Evolutionary conservation across 2,888 invertebrate genomes (phyloP).

Genomic region (Syrphus vitripennis): DNA sequence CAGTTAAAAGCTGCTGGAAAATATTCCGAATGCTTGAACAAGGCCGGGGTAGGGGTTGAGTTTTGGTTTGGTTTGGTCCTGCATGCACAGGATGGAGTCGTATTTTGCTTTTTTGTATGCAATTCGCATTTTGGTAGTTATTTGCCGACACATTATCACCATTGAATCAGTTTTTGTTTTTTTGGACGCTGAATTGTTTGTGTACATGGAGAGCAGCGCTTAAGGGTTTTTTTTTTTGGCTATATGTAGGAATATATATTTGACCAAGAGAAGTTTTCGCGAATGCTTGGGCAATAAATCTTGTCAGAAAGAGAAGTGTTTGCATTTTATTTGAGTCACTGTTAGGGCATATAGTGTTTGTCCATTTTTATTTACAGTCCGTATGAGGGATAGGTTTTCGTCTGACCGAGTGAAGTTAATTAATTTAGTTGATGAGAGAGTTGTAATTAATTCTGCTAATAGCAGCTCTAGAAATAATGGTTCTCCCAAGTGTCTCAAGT

Average conservation of each 20-base stretch:
- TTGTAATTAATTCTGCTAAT: neutral
- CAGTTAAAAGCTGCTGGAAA: slow-evolving; percentile 2
- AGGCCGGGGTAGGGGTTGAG: neutral
- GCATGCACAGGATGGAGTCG: neutral
- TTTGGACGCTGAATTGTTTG: slow-evolving; percentile 64
- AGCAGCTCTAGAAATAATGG: too few species aligned
- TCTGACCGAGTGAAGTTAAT: neutral
- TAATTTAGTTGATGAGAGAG: neutral
- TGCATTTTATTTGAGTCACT: slow-evolving; percentile 48
- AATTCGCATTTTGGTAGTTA: slow-evolving; percentile 70
- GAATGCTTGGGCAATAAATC: slow-evolving; percentile 62
- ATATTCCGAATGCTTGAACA: slow-evolving; percentile 12
- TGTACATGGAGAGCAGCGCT: slow-evolving; percentile 57
- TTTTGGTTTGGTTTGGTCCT: too few species aligned
- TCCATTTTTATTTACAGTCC: neutral
- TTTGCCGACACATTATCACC: slow-evolving; percentile 71
- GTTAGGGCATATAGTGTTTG: neutral
- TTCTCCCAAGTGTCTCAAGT: too few species aligned
- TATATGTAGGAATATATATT: neutral
- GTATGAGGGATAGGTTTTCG: neutral
- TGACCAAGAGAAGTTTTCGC: slow-evolving; percentile 24
- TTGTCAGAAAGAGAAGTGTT: slow-evolving; percentile 48
- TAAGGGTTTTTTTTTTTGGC: slow-evolving; percentile 48
- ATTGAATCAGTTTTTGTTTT: slow-evolving; percentile 70
- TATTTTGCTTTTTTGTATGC: slow-evolving; percentile 60